Conservation (phyloP, 2,888 invertebrate species). For the Synergus umbraculus region DNA sequence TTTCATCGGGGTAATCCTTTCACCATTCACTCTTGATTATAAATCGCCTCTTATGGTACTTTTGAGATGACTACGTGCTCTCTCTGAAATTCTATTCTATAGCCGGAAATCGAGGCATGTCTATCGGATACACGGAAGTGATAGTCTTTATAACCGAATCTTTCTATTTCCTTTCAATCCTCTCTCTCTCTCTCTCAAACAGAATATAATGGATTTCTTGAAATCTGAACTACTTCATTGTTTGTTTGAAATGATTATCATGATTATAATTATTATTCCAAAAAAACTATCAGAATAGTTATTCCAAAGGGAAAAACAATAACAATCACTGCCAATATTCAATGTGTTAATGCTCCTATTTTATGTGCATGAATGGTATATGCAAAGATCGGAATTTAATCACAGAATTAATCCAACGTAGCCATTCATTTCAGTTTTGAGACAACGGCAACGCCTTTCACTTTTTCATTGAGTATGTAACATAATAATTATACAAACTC, state of each 20-base stretch:
- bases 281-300: background rate
- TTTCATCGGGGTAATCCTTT: slow-evolving; percentile 56
- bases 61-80: slow-evolving; percentile 34
- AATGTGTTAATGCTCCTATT: background rate
- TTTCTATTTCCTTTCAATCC: background rate
- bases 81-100: slow-evolving; percentile 24
- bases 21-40: slow-evolving; percentile 53
- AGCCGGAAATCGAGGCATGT: slow-evolving; percentile 34
- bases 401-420: background rate
- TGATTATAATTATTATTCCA: too few relatives aligned
- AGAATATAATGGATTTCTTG: background rate
- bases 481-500: slow-evolving; percentile 1
- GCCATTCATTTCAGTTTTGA: slow-evolving; percentile 9
- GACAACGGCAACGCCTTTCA: background rate
- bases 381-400: background rate
- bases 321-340: background rate
- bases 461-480: background rate
- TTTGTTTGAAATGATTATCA: background rate
- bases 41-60: slow-evolving; percentile 42
- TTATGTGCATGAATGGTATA: background rate
- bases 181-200: background rate
- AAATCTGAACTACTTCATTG: background rate
- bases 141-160: slow-evolving; percentile 31
- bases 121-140: slow-evolving; percentile 35
- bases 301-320: background rate